phyloP scores from a whole-genome alignment of 1,140 invertebrate species.

The Achroia grisella region DNA sequence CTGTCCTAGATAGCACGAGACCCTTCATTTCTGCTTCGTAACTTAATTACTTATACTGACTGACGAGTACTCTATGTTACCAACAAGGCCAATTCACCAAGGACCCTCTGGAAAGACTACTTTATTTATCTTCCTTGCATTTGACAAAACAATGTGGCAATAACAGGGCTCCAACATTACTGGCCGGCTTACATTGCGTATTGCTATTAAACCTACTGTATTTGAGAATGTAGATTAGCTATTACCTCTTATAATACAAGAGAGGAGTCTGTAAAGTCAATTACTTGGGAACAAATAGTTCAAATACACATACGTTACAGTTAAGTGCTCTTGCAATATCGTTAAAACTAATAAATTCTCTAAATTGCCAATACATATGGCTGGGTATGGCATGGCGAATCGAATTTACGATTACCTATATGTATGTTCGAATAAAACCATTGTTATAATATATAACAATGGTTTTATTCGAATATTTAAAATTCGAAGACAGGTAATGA shows the following conservation, averaged over 20 bases:
- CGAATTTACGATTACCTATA: too few relatives aligned
- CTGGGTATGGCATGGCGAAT: neutral
- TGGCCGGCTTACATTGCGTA: slow-evolving; percentile 29
- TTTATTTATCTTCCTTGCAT: neutral
- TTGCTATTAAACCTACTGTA: slow-evolving; percentile 43
- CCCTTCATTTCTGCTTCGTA: slow-evolving; percentile 57
- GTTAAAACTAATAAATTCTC: slow-evolving; percentile 43
- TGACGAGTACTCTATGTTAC: slow-evolving; percentile 28
- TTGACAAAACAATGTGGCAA: slow-evolving; percentile 6
- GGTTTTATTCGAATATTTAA: too few relatives aligned
- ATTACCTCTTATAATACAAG: slow-evolving; percentile 43
- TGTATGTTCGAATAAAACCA: too few relatives aligned
- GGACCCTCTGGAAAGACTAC: slow-evolving; percentile 15
- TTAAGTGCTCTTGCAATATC: slow-evolving; percentile 35
- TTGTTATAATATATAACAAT: too few relatives aligned
- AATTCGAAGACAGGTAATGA: too few relatives aligned
- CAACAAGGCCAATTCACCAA: slow-evolving; percentile 26
- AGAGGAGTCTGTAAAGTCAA: slow-evolving; percentile 48
- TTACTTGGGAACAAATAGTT: slow-evolving; percentile 55
- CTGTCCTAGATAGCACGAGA: slow-evolving; percentile 46
- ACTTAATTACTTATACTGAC: slow-evolving; percentile 62
- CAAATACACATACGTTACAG: slow-evolving; percentile 35
- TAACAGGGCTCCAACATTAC: slow-evolving; percentile 28
- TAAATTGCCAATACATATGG: slow-evolving; percentile 30
- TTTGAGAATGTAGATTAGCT: slow-evolving; percentile 67